Percentiles rank a stretch among this genome's conserved stretches.
Evolutionary conservation across 2,797 vertebrate genomes (phyloP).

Genomic region (Pristis pectinata): DNA sequence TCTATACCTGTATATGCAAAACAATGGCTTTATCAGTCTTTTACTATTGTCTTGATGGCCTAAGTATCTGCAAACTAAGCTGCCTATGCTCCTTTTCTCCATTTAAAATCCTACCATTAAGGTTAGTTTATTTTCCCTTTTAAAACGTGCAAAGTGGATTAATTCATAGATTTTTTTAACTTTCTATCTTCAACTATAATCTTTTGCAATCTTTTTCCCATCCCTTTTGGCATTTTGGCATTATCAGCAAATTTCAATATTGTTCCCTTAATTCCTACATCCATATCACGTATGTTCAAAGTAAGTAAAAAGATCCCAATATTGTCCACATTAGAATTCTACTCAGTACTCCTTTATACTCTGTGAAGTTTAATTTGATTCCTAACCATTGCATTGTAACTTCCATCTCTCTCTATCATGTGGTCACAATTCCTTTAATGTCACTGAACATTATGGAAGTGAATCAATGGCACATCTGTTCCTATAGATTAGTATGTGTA

Average conservation of each 20-base stretch:
- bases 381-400: neutral
- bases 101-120: neutral
- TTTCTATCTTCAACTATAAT: neutral
- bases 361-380: neutral
- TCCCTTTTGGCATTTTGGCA: neutral
- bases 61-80: neutral
- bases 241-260: neutral
- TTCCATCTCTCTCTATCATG: neutral
- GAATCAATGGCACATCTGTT: neutral
- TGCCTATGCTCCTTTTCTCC: neutral
- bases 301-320: neutral
- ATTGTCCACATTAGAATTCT: neutral
- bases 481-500: no score
- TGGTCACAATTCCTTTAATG: neutral
- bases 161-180: neutral
- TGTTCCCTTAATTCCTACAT: neutral
- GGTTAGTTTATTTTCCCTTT: neutral
- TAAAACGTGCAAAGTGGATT: neutral
- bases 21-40: neutral
- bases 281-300: neutral
- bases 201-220: neutral
- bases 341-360: neutral
- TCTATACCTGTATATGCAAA: neutral
- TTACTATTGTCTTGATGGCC: neutral
- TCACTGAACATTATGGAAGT: neutral